Base-by-base conservation (phyloP, 2,888 invertebrate species). In the Leptinotarsa peninsularis region DNA sequence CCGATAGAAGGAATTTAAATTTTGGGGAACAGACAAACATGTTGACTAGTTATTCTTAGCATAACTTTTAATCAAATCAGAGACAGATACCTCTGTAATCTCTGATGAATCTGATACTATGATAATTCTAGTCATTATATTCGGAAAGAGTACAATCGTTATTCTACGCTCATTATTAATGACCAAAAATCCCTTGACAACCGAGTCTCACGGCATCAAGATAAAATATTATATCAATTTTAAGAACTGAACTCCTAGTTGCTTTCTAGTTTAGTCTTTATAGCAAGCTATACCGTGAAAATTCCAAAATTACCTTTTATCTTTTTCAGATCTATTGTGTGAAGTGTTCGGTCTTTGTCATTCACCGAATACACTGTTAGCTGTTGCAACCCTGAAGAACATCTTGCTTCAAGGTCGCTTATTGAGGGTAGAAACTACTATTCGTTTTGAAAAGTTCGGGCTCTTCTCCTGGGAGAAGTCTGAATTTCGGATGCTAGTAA, bases 361-460 rank as follows among this genome's bases (percentile, higher is more conserved):
- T 73, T 78, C 82, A 78, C 80, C 73, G 70, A 74, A 76, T 77
- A 74, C 80, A 76, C 79, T 75, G 60, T 73, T 73, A 74, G 77
- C 78, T 79, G 81, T 85, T 85, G 84, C 86, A 85, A 85, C 86
- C 86, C 86, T 79, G 84, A 81, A 81, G 82, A 85, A 84, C 86
- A 70, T 70, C 70, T 70, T 86, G 84, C 82, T 82, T 83, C 85
- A 87, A 87, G 87, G 87, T 80, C 87, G 78, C 76, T 80, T 80
- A 81, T 83, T 83, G 85, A 87, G 87, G 87, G 87, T 87, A 84
- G 87, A 79, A 82, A 83, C 79, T 87, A 87, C 86, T 87, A 87
- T 67, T 77, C 85, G 78, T 80, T 69, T 75, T 75, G 71, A 83
- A 81, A 84, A 81, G 23, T 72, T 81, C 63, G 66, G 73, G 18